phyloP scores from a whole-genome alignment of 2,888 invertebrate species.

The Alviniconcha strummeri region DNA sequence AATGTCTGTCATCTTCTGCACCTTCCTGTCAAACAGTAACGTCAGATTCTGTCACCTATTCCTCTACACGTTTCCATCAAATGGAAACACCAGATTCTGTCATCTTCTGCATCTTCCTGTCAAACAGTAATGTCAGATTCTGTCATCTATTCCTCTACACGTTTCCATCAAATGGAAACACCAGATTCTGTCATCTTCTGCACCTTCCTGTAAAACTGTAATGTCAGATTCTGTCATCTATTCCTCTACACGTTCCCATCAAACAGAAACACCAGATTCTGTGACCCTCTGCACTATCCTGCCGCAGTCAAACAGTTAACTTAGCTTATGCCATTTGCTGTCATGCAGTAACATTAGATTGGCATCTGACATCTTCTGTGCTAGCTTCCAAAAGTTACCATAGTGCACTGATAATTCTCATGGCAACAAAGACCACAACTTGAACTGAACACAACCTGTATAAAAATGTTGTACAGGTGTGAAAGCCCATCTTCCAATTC shows the following conservation, averaged over 20 bases:
- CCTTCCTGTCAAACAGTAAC: conserved; percentile 53
- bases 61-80: not conserved
- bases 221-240: not conserved
- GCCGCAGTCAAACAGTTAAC: not conserved
- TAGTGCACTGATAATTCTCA: too few species aligned
- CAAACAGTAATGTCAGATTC: not conserved
- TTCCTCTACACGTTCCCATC: not conserved
- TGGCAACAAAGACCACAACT: too few species aligned
- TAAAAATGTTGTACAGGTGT: too few species aligned
- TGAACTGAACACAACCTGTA: too few species aligned
- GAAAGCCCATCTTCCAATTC: too few species aligned
- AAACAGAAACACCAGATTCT: not conserved
- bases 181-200: conserved; percentile 42
- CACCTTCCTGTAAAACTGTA: conserved; percentile 58
- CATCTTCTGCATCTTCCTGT: conserved; percentile 63
- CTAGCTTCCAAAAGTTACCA: too few species aligned
- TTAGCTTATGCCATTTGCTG: not conserved
- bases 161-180: not conserved
- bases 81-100: not conserved
- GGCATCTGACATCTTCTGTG: too few species aligned
- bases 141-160: too few species aligned
- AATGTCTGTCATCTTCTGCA: conserved; percentile 90
- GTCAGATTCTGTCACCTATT: not conserved
- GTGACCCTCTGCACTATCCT: conserved; percentile 64
- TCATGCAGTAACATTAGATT: not conserved